These are phyloP conservation scores for Andrena flavipes DNA, from an alignment of 2,888 invertebrate genomes.

Conservation along the genomic window DNA sequence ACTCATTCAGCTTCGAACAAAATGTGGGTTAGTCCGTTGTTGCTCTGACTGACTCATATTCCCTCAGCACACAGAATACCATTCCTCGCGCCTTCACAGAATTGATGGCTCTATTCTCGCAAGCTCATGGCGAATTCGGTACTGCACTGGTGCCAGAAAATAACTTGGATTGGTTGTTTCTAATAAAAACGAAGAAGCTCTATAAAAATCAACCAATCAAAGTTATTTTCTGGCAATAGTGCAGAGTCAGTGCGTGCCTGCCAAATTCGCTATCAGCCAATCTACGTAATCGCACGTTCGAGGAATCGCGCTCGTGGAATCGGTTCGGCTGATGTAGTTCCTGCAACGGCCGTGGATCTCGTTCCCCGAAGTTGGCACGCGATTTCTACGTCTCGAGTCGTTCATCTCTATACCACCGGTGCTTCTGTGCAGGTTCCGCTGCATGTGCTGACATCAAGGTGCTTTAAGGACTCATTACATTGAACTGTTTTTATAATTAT, in stretches of 20 bases:
- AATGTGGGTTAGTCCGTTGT: no score
- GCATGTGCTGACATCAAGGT: constrained; percentile 80
- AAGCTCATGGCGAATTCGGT: no score
- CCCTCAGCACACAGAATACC: background rate
- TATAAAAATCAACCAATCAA: no score
- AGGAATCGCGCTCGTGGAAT: constrained; percentile 12
- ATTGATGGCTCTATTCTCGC: background rate
- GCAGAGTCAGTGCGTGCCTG: no score
- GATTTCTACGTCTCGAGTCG: constrained; percentile 32
- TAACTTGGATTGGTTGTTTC: no score
- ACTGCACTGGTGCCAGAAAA: no score
- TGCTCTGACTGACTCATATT: no score
- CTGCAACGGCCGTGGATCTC: constrained; percentile 12
- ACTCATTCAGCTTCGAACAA: no score
- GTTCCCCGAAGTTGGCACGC: no score
- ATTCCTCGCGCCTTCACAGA: background rate
- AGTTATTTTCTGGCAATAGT: no score
- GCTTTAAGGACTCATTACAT: constrained; percentile 75
- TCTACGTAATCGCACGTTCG: background rate
- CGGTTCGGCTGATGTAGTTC: constrained; percentile 42
- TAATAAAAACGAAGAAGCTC: no score
- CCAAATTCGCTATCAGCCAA: no score
- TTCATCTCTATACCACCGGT: constrained; percentile 64
- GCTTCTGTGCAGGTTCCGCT: constrained; percentile 75
- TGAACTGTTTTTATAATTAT: constrained; percentile 80